Evolutionary conservation across 2,113 vertebrate species (phyloP), one percentile per base, ranked within the genome.

Genomic region (Sylvia atricapilla): DNA sequence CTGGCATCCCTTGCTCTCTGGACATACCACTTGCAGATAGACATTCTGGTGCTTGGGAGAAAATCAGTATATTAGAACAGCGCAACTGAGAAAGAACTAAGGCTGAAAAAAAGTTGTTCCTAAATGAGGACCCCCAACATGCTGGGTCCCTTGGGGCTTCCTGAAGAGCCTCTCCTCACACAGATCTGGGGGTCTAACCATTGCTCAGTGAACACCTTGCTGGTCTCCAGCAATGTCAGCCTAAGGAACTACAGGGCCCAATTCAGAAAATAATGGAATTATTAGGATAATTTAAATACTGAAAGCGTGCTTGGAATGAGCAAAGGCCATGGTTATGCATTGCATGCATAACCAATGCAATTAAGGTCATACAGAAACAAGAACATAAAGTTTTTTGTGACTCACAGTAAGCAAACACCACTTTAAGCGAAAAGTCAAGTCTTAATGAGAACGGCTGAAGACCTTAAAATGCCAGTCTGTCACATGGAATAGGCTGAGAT

Each of bases 391-490:
- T 10, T 83, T 89, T 89, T 85, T 85, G 70, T 82, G 66, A 88
- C n/a, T 91, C 62, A 52, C 39, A 58, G 30, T 24, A 33, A 58
- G 62, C 13, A 76, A 87, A 60, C 16, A n/a, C 3, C n/a, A 60
- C 20, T 33, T 81, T 13, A 78, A 91, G 39, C 46, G 89, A 94
- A 87, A 94, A 93, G 68, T 84, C 43, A 73, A 74, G 30, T 60
- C 41, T 64, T 91, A 78, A 90, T 47, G 13, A 68, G 74, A 63
- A 47, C 44, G 25, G 58, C 46, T 59, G 43, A 91, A 85, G 74
- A 87, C 70, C 41, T 93, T 80, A 92, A 95, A 96, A 81, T 90
- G 70, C 3, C 62, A 53, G 12, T 88, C 55, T 93, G 82, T 77
- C 79, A 66, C 73, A 69, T 2, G 64, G 47, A 37, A 74, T 53